Evolutionary conservation across 1,140 invertebrate genomes (phyloP).

Genomic region (Oedothorax gibbosus): DNA sequence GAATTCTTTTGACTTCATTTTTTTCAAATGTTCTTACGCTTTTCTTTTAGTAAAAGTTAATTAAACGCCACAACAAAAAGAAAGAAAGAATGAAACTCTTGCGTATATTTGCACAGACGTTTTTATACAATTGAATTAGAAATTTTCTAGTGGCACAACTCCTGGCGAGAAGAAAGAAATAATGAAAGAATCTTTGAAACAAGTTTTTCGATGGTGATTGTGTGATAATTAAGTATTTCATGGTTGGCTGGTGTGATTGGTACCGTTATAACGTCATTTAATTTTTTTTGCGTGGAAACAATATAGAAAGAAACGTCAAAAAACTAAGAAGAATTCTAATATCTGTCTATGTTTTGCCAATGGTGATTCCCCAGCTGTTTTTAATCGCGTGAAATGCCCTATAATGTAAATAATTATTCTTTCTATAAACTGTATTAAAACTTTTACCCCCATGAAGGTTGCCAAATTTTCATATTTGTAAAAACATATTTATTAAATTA

Average conservation of each 20-base stretch:
- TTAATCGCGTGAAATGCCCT: no score
- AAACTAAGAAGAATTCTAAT: no score
- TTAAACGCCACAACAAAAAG: constrained; percentile 1
- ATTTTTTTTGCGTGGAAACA: no score
- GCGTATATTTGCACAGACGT: background rate
- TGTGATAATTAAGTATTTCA: constrained; percentile 40
- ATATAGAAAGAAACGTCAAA: no score
- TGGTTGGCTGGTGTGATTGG: constrained; percentile 25
- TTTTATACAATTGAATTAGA: constrained; percentile 18
- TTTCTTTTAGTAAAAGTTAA: constrained; percentile 31
- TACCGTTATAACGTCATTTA: background rate
- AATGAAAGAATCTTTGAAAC: constrained; percentile 10
- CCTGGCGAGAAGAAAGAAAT: background rate
- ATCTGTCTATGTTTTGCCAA: no score
- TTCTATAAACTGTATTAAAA: no score
- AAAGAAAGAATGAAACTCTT: background rate
- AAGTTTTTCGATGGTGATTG: constrained; percentile 24
- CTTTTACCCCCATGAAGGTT: no score
- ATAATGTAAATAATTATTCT: no score
- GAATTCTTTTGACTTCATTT: constrained; percentile 15
- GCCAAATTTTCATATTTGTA: no score
- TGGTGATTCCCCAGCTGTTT: no score
- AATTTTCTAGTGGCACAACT: background rate
- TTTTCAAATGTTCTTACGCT: background rate
- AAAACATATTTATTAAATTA: no score